Evolutionary conservation across 2,797 vertebrate genomes (phyloP), one percentile per base, ranked within the genome.

Genomic region (Lepus oiostolus): DNA sequence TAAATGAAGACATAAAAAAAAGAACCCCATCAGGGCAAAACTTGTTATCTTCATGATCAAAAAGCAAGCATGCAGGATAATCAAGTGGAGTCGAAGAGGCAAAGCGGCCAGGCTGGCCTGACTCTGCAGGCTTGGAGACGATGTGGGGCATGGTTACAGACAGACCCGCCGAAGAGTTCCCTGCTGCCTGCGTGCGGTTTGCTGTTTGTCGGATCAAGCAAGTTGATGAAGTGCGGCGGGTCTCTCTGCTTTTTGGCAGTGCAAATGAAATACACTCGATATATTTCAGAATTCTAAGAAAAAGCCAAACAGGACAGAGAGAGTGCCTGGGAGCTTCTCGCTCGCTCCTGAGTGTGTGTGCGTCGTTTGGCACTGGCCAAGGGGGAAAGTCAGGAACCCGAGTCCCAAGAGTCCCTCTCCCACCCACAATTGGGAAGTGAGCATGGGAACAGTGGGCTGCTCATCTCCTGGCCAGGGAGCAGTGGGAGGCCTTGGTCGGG

Each of bases 271-370:
- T 30, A 54, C 24, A 38, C 50, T 70, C 2, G 28, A 47, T 35
- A 0, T 32, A 21, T 88, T 97, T 92, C 35, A 95, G 54, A 89
- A 79, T 85, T 52, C 75, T 22, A 50, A 10, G 22, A 4, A 79
- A 63, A 71, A 80, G 3, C 35, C 12, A 70, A 38, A 67, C 68
- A 54, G 28, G 62, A 32, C 1, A 13, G 75, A 50, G 52, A 13
- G 7, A 5, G 35, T 21, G 17, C 70, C 22, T 0, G 47, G 50
- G 0, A 0, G 12, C 2, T 54, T 65, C 47, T n/a, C 0, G 4
- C 54, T 24, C 47, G 16, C 11, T 30, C 75, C 50, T 22, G 30
- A 1, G 42, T 9, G 42, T 38, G 5, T 38, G 0, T 1, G 17
- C 2, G 58, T 28, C 16, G 5, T 21, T 70, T 30, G 42, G 60